Base-by-base conservation (phyloP, 2,888 invertebrate genomes). In the Quadroppia sp. region DNA sequence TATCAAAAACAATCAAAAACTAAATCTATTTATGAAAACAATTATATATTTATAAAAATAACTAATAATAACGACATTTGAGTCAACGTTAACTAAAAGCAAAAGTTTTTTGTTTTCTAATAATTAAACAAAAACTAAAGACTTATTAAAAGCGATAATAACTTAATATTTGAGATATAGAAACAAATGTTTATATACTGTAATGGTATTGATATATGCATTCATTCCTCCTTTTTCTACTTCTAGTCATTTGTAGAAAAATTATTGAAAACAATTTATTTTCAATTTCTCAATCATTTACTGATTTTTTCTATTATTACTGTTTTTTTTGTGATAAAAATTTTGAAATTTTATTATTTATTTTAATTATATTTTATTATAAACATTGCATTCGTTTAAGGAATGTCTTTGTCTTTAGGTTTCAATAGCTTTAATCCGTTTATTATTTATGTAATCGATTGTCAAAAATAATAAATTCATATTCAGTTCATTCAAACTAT, bases 131-230 rank as follows among this genome's bases (percentile, higher is more conserved):
- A 7, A 23, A 53, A 23, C 13, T 4, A 23, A 53, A 25, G 7
- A 53, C 25, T n/a, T n/a, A 48, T 48, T 48, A 48, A n/a, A 48
- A n/a, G 3, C 15, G 15, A 48, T 4, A 48, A 53, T 3, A 53
- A 53, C 53, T 53, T 53, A 53, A 53, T 53, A 53, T 53, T 53
- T 53, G 9, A 50, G n/a, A 50, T 50, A 50, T 50, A 11, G n/a
- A 17, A 50, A 7, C 6, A n/a, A 50, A 7, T 50, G 7, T 25
- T 53, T n/a, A 23, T 25, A 53, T 25, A 4, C 9, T 23, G 11
- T 53, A 53, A 7, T 53, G 23, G 48, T 48, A 48, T 48, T n/a
- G n/a, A 25, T 25, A 53, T 53, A 53, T 53, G 53, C 53, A 53
- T 53, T 53, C 53, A 20, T n/a, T 15, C 48, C 15, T 53, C 6